Evolutionary conservation across 2,113 vertebrate genomes (phyloP).

Genomic region (Carollia perspicillata): DNA sequence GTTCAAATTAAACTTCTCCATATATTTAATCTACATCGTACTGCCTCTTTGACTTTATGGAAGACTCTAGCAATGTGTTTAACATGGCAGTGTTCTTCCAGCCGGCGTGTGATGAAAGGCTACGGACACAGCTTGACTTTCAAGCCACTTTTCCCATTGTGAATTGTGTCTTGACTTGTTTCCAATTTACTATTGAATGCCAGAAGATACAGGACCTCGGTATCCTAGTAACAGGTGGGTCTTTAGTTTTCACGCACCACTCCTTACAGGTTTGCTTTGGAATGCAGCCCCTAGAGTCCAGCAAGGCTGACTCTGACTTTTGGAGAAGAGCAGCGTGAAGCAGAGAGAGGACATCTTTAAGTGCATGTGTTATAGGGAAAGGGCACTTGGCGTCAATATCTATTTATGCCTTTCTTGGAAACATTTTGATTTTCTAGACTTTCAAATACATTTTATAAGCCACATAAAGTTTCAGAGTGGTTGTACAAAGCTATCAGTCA

Average conservation of each 20-base stretch:
- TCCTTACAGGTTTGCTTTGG: slow-evolving; percentile 1
- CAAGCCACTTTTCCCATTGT: not conserved
- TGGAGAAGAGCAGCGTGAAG: not conserved
- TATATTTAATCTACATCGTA: slow-evolving; percentile 42
- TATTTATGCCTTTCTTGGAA: not conserved
- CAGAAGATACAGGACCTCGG: slow-evolving; percentile 33
- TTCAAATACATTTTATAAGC: not conserved
- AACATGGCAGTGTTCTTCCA: not conserved
- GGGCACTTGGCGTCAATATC: not conserved
- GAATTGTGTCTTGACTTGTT: slow-evolving; percentile 9
- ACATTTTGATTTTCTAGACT: not conserved
- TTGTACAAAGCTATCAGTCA: not conserved
- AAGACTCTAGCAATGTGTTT: not conserved
- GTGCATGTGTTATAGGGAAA: not conserved
- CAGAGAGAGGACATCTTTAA: not conserved
- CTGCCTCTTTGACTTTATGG: not conserved
- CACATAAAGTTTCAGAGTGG: not conserved
- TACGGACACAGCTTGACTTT: not conserved
- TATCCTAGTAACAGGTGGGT: slow-evolving; percentile 39
- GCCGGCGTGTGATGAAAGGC: not conserved
- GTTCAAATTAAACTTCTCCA: slow-evolving; percentile 27
- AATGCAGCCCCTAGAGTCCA: not conserved
- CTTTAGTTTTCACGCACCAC: not conserved
- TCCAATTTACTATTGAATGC: slow-evolving; percentile 14
- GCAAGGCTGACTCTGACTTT: not conserved